phyloP scores from a whole-genome alignment of 2,113 vertebrate genomes.

The Pipra filicauda region DNA sequence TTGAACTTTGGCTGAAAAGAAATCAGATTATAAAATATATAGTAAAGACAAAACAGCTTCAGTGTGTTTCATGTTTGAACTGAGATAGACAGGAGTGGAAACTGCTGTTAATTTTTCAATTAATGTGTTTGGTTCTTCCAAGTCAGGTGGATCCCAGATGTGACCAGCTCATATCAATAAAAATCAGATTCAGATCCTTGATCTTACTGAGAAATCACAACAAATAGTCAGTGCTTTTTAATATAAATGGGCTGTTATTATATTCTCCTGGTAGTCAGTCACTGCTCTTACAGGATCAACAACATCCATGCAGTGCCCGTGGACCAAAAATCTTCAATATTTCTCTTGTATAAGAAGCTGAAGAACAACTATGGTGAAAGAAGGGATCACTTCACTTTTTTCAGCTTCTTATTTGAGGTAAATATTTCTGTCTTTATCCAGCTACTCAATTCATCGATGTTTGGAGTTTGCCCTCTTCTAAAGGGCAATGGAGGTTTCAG shows the following conservation, averaged over 20 bases:
- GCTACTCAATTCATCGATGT: rapidly evolving
- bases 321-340: background rate
- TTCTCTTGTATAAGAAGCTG: background rate
- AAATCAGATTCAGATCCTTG: background rate
- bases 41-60: background rate
- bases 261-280: background rate
- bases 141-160: background rate
- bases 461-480: background rate
- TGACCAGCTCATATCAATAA: background rate
- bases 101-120: background rate
- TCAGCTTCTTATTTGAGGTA: background rate
- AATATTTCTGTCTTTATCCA: background rate
- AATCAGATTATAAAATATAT: background rate
- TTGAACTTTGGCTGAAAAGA: background rate
- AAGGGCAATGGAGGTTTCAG: background rate
- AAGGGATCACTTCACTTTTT: background rate
- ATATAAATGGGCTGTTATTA: no score
- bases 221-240: background rate
- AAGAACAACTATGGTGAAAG: background rate
- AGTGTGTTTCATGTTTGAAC: background rate
- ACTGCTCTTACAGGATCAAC: background rate
- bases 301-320: background rate
- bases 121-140: background rate
- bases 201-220: background rate
- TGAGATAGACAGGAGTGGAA: background rate